These are phyloP conservation scores for Frankliniella intonsa DNA, from an alignment of 2,888 invertebrate species.

Conservation along the genomic window DNA sequence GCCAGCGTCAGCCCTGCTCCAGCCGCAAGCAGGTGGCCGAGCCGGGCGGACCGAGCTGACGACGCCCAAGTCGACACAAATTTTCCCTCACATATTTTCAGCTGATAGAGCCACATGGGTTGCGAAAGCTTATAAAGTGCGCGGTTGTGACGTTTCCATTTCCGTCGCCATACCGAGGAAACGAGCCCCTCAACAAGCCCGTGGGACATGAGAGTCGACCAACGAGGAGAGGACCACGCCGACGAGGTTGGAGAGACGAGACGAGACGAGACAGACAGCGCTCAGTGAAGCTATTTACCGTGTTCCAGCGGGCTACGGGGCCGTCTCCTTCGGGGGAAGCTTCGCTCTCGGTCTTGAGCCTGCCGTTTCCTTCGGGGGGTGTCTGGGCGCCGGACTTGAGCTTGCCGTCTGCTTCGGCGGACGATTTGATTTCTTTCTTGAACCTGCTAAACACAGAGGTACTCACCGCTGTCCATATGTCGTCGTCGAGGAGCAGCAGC, in stretches of 20 bases:
- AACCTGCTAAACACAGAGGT: background rate
- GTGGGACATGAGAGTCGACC: background rate
- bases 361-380: background rate
- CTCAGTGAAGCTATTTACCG: background rate
- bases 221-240: background rate
- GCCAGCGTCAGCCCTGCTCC: too few species aligned
- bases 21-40: too few species aligned
- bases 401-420: too few species aligned
- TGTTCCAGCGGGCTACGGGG: background rate
- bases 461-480: conserved; percentile 13
- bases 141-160: background rate
- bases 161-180: background rate
- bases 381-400: too few species aligned
- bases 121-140: too few species aligned
- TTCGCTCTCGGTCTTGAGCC: background rate
- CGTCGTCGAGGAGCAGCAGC: background rate
- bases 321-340: background rate
- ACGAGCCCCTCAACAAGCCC: background rate
- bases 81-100: too few species aligned
- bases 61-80: too few species aligned
- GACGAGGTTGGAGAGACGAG: background rate
- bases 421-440: too few species aligned
- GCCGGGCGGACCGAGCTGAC: too few species aligned
- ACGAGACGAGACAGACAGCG: background rate
- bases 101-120: too few species aligned